These are phyloP conservation scores for Hymenochirus boettgeri DNA, from an alignment of 2,113 vertebrate species.

Conservation along the genomic window DNA sequence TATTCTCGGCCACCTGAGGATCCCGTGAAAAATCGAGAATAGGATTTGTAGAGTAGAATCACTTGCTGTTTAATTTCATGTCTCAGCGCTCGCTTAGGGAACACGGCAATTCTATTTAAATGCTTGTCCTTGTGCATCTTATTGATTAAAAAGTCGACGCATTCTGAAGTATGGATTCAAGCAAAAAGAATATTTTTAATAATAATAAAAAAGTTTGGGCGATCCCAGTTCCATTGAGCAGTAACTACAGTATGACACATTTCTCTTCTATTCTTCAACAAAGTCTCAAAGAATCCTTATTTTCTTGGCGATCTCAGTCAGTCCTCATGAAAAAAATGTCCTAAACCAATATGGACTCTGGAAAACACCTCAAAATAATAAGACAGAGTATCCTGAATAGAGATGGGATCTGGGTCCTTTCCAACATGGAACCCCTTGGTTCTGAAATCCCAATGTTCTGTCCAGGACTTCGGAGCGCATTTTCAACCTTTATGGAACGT, in stretches of 20 bases:
- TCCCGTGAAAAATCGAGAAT: background rate
- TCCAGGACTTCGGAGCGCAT: too few relatives aligned
- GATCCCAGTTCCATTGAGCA: background rate
- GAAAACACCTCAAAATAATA: too few relatives aligned
- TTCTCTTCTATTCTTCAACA: too few relatives aligned
- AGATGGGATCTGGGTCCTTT: too few relatives aligned
- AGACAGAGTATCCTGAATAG: too few relatives aligned
- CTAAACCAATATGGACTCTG: too few relatives aligned
- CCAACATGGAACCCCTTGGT: too few relatives aligned
- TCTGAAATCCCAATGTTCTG: too few relatives aligned
- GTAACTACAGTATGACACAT: slow-evolving; percentile 6
- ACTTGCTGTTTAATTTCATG: slow-evolving; percentile 34
- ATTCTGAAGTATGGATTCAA: background rate
- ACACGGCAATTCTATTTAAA: slow-evolving; percentile 10
- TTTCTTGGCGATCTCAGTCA: background rate
- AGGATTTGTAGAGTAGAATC: background rate
- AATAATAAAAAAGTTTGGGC: background rate
- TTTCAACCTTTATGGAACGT: too few relatives aligned
- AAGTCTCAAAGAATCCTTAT: slow-evolving; percentile 3
- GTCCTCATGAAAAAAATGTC: too few relatives aligned
- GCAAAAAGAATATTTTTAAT: background rate
- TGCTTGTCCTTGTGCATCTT: slow-evolving; percentile 13
- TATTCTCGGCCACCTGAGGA: slow-evolving; percentile 3
- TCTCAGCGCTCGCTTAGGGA: slow-evolving; percentile 20
- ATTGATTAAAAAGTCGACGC: slow-evolving; percentile 16